A percentile compares a stretch with the other conserved stretches of the same genome.
phyloP scores from a whole-genome alignment of 2,113 vertebrate genomes.

The Cromileptes altivelis region DNA sequence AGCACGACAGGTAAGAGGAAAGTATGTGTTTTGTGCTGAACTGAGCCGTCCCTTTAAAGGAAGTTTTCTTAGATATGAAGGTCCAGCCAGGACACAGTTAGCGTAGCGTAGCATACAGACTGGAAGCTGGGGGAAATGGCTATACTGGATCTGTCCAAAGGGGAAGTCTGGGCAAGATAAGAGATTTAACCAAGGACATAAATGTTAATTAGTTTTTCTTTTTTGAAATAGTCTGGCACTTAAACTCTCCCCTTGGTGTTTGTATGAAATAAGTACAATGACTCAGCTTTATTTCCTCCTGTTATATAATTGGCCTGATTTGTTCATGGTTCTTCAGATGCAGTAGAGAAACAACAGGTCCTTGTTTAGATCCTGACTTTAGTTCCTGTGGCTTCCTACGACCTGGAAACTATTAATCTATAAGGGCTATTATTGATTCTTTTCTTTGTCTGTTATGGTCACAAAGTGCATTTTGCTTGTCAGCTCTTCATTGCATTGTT shows the following conservation, averaged over 20 bases:
- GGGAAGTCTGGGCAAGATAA: neutral
- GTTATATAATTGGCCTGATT: conserved; percentile 7
- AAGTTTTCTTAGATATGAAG: too few species aligned
- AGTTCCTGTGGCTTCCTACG: neutral
- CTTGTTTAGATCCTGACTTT: neutral
- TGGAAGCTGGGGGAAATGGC: neutral
- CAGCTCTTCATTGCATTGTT: conserved; percentile 57
- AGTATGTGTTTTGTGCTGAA: too few species aligned
- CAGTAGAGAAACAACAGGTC: neutral
- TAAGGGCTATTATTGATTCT: neutral
- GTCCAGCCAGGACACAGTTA: neutral
- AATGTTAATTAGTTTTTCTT: neutral
- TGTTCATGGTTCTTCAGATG: conserved; percentile 11
- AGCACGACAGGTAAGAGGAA: too few species aligned
- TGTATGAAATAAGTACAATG: neutral
- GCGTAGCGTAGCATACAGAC: neutral
- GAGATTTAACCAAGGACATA: neutral
- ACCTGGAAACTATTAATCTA: conserved; percentile 1
- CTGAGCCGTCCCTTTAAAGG: too few species aligned
- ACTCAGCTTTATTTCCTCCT: neutral
- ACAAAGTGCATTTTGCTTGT: conserved; percentile 44
- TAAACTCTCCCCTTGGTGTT: too few species aligned
- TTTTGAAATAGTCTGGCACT: neutral
- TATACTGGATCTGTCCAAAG: neutral
- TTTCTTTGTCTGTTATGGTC: neutral